Evolutionary conservation across 2,113 vertebrate species (phyloP).

Genomic region (Siniperca chuatsi): DNA sequence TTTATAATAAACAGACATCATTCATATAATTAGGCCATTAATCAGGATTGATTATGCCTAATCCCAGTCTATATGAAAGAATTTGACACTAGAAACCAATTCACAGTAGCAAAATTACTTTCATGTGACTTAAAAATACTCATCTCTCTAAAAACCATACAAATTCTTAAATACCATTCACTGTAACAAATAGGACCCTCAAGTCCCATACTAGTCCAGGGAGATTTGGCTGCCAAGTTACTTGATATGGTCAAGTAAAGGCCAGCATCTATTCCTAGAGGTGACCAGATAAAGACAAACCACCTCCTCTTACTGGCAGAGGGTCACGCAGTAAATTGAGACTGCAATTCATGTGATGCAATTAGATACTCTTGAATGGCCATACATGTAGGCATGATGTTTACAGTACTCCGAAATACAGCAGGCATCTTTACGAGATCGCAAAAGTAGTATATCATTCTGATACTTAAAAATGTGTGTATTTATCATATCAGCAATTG

Average conservation of each 20-base stretch:
- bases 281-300: constrained; percentile 67
- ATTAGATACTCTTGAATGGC: constrained; percentile 81
- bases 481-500: not conserved
- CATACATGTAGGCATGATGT: constrained; percentile 58
- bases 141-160: not conserved
- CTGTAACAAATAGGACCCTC: constrained; percentile 36
- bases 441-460: not conserved
- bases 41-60: not conserved
- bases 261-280: constrained; percentile 83
- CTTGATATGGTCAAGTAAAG: constrained; percentile 75
- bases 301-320: constrained; percentile 37
- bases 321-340: constrained; percentile 71
- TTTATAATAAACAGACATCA: not conserved
- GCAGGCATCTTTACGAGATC: constrained; percentile 2
- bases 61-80: not conserved
- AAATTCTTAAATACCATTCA: constrained; percentile 11
- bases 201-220: constrained; percentile 11
- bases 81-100: not conserved
- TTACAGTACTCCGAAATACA: constrained; percentile 49
- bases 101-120: not conserved
- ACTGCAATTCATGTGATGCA: constrained; percentile 73
- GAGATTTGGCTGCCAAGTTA: constrained; percentile 49
- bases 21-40: not conserved
- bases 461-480: not conserved
- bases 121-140: not conserved